Conservation (phyloP, 1,140 invertebrate species). For the Cotesia chilonis region DNA sequence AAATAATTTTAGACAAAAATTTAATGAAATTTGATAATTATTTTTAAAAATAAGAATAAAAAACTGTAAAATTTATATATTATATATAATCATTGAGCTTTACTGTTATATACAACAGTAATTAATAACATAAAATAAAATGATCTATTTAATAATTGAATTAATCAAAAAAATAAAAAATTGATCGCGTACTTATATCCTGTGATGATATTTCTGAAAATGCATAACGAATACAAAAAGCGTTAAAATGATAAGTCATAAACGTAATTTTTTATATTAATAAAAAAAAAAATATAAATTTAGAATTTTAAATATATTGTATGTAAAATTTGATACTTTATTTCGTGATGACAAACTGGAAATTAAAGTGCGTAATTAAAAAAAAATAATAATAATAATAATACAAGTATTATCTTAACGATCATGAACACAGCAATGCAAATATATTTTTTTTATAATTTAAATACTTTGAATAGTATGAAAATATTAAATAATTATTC, state of each 20-base stretch:
- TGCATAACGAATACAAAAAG: constrained; percentile 16
- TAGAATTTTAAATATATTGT: too few species aligned
- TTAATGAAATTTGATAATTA: too few species aligned
- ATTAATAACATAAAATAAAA: neutral
- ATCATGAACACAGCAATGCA: too few species aligned
- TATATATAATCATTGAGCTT: neutral
- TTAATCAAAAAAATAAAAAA: constrained; percentile 8
- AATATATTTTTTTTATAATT: too few species aligned
- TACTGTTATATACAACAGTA: neutral
- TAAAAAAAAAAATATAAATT: neutral
- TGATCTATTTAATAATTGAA: too few species aligned
- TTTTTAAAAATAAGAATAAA: too few species aligned
- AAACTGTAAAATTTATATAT: too few species aligned
- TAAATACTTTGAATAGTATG: too few species aligned
- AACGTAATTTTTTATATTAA: constrained; percentile 41
- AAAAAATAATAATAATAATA: constrained; percentile 49
- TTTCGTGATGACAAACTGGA: too few species aligned
- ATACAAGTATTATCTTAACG: constrained; percentile 32
- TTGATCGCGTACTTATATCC: constrained; percentile 58
- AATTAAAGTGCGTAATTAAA: constrained; percentile 52
- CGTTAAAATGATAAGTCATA: neutral
- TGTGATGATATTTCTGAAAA: constrained; percentile 49
- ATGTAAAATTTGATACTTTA: too few species aligned
- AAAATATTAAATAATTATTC: too few species aligned
- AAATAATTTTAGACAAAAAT: too few species aligned